Conservation (phyloP, 2,888 invertebrate species). For the Rhabditoides inermis region DNA sequence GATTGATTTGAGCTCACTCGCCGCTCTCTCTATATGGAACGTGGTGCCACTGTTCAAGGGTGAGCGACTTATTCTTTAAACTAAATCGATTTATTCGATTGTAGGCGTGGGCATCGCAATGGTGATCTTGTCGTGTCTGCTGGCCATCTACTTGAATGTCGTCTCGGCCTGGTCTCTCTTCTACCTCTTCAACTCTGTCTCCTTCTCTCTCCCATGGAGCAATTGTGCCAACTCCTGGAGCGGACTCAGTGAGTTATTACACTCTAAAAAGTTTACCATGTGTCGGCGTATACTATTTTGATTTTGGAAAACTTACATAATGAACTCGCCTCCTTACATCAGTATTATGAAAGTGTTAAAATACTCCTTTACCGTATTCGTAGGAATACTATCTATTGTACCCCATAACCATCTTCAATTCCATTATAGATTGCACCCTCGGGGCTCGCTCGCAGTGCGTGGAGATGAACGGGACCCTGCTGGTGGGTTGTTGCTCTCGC, state of each 20-base stretch:
- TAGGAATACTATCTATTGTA: not conserved
- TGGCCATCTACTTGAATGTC: slow-evolving; percentile 60
- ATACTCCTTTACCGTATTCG: not conserved
- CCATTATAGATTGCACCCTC: slow-evolving; percentile 36
- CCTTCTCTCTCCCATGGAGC: slow-evolving; percentile 78
- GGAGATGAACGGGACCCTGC: slow-evolving; percentile 40
- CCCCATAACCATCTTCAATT: not conserved
- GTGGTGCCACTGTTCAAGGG: slow-evolving; percentile 70
- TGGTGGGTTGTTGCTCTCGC: slow-evolving; percentile 48
- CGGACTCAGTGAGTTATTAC: slow-evolving; percentile 57
- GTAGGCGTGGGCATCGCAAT: slow-evolving; percentile 59
- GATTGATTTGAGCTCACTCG: too few relatives aligned
- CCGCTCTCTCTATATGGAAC: slow-evolving; percentile 72
- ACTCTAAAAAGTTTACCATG: too few relatives aligned
- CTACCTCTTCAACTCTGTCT: slow-evolving; percentile 66
- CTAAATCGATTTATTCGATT: not conserved
- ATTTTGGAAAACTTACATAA: not conserved
- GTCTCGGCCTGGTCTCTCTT: slow-evolving; percentile 59
- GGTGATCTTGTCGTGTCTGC: slow-evolving; percentile 58
- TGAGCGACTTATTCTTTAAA: not conserved
- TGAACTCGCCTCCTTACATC: too few relatives aligned
- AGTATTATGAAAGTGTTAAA: not conserved
- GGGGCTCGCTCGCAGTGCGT: slow-evolving; percentile 39
- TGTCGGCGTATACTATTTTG: too few relatives aligned
- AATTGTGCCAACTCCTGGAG: slow-evolving; percentile 79